These are phyloP conservation scores for Calyptomena viridis DNA, from an alignment of 2,113 vertebrate species.

Conservation along the genomic window DNA sequence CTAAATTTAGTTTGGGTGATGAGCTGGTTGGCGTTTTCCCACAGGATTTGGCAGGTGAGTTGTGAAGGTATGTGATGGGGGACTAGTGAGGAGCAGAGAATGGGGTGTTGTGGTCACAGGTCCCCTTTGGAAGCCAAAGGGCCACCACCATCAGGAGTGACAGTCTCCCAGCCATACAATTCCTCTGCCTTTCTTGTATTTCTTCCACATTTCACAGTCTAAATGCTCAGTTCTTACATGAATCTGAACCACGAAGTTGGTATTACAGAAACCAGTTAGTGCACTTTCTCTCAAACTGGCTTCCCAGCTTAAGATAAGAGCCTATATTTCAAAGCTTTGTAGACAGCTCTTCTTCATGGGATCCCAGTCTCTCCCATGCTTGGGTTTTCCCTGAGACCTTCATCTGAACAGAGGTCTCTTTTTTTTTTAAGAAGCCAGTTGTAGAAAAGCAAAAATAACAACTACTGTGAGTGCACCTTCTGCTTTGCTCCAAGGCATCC, in stretches of 20 bases:
- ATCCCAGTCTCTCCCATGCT: neutral
- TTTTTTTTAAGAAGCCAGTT: neutral
- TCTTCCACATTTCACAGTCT: neutral
- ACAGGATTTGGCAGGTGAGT: neutral
- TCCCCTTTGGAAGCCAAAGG: neutral
- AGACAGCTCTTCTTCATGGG: neutral
- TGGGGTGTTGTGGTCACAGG: accelerated
- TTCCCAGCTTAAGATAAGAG: conserved; percentile 22
- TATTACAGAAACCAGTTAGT: neutral
- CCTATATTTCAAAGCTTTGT: neutral
- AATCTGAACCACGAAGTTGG: neutral
- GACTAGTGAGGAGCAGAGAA: neutral
- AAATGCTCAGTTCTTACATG: neutral
- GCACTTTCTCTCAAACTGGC: neutral
- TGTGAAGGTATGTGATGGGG: no score
- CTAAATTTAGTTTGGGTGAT: neutral
- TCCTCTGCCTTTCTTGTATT: neutral
- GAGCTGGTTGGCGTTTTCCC: neutral
- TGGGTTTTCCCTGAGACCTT: neutral
- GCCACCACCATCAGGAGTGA: neutral
- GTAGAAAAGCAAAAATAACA: neutral
- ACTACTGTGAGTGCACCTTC: neutral
- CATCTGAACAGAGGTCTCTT: neutral
- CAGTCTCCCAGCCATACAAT: neutral
- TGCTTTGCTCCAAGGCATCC: neutral